Conservation (phyloP, 2,797 vertebrate species). For the Peromyscus attwateri region DNA sequence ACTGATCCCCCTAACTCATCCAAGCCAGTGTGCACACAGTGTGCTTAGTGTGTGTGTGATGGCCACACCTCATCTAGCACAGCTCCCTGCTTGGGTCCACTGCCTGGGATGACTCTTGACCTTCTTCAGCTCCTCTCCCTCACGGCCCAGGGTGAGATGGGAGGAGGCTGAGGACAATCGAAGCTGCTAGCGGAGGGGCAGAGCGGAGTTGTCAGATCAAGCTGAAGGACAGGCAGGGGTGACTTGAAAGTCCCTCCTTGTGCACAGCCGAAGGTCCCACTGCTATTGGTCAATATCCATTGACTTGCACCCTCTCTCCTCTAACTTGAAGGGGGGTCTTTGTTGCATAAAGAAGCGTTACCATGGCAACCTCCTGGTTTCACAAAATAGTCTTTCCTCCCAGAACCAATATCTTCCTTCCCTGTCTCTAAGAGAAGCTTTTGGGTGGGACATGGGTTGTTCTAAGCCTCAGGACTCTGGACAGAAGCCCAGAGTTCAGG, state of each 20-base stretch:
- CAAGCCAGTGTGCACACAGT: too few species aligned
- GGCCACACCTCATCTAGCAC: neutral
- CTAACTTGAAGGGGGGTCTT: constrained; percentile 75
- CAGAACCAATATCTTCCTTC: constrained; percentile 39
- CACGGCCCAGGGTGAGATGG: too few species aligned
- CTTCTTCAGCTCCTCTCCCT: neutral
- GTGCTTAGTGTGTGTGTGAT: neutral
- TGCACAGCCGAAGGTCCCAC: neutral
- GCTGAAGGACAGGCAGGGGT: constrained; percentile 24
- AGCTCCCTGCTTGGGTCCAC: neutral
- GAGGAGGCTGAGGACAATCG: neutral
- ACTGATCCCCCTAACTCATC: too few species aligned
- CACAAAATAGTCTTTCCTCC: constrained; percentile 58
- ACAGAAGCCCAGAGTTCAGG: neutral
- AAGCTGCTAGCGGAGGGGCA: neutral
- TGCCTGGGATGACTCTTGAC: neutral
- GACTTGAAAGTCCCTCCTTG: constrained; percentile 59
- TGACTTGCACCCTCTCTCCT: constrained; percentile 54
- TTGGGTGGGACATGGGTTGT: neutral
- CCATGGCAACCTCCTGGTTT: constrained; percentile 82
- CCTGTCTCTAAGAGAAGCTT: constrained; percentile 9
- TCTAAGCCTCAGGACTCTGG: neutral
- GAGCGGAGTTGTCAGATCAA: neutral
- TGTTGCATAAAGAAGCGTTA: constrained; percentile 73
- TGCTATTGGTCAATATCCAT: constrained; percentile 76